Conservation (phyloP, 2,888 invertebrate genomes). For the Psococerastis gibbosa region DNA sequence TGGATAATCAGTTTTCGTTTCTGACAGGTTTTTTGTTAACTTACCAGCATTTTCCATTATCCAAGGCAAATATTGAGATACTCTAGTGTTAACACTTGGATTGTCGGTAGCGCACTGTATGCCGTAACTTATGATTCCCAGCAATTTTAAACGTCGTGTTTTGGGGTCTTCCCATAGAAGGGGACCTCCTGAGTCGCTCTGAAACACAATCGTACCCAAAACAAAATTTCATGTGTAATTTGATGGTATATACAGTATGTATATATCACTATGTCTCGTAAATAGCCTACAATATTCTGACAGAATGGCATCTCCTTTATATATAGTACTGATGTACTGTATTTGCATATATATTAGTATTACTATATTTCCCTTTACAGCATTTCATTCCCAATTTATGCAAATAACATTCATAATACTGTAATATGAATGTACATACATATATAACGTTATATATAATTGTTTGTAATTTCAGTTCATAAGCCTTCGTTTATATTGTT, state of each 20-base stretch:
- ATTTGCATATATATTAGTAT: too few species aligned
- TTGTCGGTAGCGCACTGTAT: constrained; percentile 29
- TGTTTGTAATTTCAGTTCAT: too few species aligned
- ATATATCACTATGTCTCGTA: neutral
- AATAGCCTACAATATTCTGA: too few species aligned
- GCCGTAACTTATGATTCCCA: constrained; percentile 39
- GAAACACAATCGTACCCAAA: constrained; percentile 14
- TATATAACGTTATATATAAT: too few species aligned
- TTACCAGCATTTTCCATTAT: constrained; percentile 22
- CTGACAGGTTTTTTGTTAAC: neutral
- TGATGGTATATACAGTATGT: neutral
- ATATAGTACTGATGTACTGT: too few species aligned
- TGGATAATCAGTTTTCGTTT: too few species aligned
- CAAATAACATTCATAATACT: too few species aligned
- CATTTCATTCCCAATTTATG: too few species aligned
- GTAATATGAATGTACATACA: too few species aligned
- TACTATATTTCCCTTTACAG: too few species aligned
- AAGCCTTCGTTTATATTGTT: too few species aligned
- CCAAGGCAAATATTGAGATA: constrained; percentile 35
- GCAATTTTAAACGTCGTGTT: constrained; percentile 22
- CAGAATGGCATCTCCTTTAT: too few species aligned
- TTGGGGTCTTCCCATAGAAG: constrained; percentile 30
- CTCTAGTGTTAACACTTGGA: constrained; percentile 36
- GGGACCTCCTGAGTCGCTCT: constrained; percentile 38
- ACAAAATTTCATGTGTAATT: neutral